Evolutionary conservation across 2,888 invertebrate species (phyloP).

Genomic region (Anaspis maculata): DNA sequence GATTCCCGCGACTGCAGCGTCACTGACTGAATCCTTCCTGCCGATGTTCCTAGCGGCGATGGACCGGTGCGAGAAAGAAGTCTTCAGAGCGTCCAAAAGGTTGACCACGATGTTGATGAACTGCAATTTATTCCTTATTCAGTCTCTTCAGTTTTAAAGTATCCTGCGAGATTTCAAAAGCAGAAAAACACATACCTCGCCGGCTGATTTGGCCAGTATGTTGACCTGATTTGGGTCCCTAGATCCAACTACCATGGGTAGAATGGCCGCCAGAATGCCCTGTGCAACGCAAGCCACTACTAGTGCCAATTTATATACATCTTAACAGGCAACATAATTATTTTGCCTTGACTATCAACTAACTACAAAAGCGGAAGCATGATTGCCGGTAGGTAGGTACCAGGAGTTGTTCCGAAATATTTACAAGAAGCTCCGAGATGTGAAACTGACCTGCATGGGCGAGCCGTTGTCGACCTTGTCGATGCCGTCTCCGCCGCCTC

Average conservation of each 20-base stretch:
- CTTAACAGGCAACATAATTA: conserved; percentile 12
- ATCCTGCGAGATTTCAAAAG: neutral
- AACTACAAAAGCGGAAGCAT: conserved; percentile 9
- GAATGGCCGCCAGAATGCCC: conserved; percentile 87
- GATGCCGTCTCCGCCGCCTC: conserved; percentile 63
- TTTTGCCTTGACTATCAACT: conserved; percentile 25
- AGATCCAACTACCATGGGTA: conserved; percentile 84
- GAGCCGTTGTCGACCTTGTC: conserved; percentile 86
- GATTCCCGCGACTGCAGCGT: conserved; percentile 81
- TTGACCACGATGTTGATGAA: conserved; percentile 89
- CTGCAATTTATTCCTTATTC: too few species aligned
- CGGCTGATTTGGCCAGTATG: conserved; percentile 90
- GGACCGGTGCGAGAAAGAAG: conserved; percentile 86
- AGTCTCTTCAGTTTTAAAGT: neutral
- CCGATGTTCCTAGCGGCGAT: conserved; percentile 77
- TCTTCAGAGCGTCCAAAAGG: conserved; percentile 83
- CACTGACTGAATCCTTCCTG: conserved; percentile 80
- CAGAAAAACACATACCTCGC: conserved; percentile 65
- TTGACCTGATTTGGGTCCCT: conserved; percentile 88
- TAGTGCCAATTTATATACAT: conserved; percentile 34
- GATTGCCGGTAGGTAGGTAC: conserved; percentile 11
- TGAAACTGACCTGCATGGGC: conserved; percentile 74
- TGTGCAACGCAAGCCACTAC: conserved; percentile 52
- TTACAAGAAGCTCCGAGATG: neutral
- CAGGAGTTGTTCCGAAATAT: conserved; percentile 1